Evolutionary conservation across 1,140 invertebrate species (phyloP), one percentile per base, ranked within the genome.

Genomic region (Phocides pigmalion): DNA sequence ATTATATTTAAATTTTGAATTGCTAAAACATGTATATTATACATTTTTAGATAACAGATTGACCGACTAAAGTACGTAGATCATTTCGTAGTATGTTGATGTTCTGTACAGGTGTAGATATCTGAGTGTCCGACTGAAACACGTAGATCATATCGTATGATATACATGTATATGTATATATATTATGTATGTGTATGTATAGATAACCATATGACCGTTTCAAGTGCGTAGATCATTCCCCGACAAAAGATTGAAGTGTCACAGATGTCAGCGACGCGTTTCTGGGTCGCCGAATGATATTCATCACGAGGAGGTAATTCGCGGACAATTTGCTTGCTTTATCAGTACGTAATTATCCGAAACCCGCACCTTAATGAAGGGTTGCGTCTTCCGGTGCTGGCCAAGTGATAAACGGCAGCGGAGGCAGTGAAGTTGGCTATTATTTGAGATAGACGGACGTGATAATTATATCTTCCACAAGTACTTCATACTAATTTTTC

Each of bases 291-390:
- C 62, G 66, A 71, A 75, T 74, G 79, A 84, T 85, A 84, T 81
- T 71, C 78, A 87, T 89, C 82, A 82, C 66, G 39, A 64, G 66
- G 63, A 64, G 79, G 81, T 84, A 82, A 88, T 84, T 81, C 76
- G 76, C 75, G 77, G 73, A 84, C 80, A 84, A 87, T 86, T 84
- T 84, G 82, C 83, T 82, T 76, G 76, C 68, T 81, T 87, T 89
- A 89, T 89, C 86, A 81, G 78, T 78, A 73, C 79, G 78, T 83
- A 89, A 89, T 89, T 89, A 89, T 84, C 76, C 80, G 77, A 86
- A 88, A 84, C 70, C 74, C 76, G 80, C 63, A 70, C 72, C 65
- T 76, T 89, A 87, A 89, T 87, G 82, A 82, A 81, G 78, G 79
- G 82, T 84, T 85, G 71, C 68, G 70, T 6, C 51, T 69, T 66